Conservation (phyloP, 30 jellyfish, hydroid and myxozoan genomes). For the Aurelia coerulea region DNA sequence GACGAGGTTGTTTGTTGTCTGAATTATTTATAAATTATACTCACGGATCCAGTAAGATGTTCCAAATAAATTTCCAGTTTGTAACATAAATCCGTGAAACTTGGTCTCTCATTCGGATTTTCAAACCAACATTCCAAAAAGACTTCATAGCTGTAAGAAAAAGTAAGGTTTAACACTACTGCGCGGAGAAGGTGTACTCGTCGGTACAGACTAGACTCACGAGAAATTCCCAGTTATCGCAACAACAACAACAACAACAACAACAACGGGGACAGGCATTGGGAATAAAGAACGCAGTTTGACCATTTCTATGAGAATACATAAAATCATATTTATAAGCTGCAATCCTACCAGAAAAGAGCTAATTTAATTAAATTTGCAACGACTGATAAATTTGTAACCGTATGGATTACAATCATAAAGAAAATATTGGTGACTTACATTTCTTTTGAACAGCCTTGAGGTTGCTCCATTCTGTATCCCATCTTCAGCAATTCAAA, state of each 20-base stretch:
- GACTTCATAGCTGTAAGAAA: conserved; percentile 70
- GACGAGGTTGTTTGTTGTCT: too few relatives aligned
- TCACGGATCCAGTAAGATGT: conserved; percentile 79
- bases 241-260: neutral
- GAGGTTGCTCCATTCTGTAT: conserved; percentile 84
- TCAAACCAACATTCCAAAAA: conserved; percentile 90
- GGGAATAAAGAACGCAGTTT: too few relatives aligned
- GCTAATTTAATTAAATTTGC: too few relatives aligned
- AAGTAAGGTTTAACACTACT: neutral
- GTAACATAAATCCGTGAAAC: conserved; percentile 74
- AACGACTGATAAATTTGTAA: too few relatives aligned
- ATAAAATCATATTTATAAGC: too few relatives aligned
- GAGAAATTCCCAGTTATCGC: too few relatives aligned
- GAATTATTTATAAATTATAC: neutral
- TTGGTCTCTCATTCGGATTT: conserved; percentile 84
- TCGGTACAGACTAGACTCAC: neutral
- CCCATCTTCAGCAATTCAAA: conserved; percentile 68
- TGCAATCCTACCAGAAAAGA: too few relatives aligned
- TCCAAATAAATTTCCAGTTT: conserved; percentile 69
- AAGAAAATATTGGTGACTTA: conserved; percentile 10
- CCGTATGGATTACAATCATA: too few relatives aligned
- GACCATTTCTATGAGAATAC: too few relatives aligned
- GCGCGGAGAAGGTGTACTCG: neutral
- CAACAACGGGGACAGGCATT: neutral
- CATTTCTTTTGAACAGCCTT: conserved; percentile 79